A percentile compares a stretch with the other conserved stretches of the same genome.
Evolutionary conservation across 2,113 vertebrate species (phyloP).

Genomic region (Ciconia stormi): DNA sequence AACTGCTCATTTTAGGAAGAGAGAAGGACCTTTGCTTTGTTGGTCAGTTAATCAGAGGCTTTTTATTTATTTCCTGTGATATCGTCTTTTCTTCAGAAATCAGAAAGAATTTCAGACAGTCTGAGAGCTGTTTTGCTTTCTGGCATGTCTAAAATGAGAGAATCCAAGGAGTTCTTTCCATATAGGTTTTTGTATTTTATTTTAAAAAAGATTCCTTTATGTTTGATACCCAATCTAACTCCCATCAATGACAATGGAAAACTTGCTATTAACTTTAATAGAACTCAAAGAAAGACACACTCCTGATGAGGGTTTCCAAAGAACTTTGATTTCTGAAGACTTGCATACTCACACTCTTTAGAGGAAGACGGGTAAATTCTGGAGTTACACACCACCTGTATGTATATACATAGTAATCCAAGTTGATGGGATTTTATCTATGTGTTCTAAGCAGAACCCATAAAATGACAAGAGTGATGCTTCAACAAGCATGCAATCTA

Average conservation of each 20-base stretch:
- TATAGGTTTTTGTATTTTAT: background rate
- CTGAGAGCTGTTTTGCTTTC: background rate
- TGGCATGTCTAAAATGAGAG: background rate
- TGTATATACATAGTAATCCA: background rate
- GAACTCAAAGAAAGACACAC: background rate
- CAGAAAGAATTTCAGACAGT: background rate
- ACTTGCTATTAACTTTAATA: background rate
- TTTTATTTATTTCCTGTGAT: slow-evolving; percentile 25
- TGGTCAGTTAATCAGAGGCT: slow-evolving; percentile 1
- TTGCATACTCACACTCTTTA: background rate
- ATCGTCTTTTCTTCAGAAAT: background rate
- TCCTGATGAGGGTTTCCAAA: background rate
- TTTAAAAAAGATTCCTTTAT: background rate
- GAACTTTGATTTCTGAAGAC: background rate
- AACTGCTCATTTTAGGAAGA: slow-evolving; percentile 62
- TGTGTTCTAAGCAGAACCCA: background rate
- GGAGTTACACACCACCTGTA: background rate
- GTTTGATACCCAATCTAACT: background rate
- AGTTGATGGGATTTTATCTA: background rate
- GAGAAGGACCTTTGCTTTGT: slow-evolving; percentile 16
- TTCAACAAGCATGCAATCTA: background rate
- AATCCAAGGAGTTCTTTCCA: background rate
- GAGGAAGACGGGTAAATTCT: background rate
- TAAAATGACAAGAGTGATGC: background rate
- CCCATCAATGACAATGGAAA: background rate